Base-by-base conservation (phyloP, 64 coral and sea anemone genomes). In the Montipora capricornis region DNA sequence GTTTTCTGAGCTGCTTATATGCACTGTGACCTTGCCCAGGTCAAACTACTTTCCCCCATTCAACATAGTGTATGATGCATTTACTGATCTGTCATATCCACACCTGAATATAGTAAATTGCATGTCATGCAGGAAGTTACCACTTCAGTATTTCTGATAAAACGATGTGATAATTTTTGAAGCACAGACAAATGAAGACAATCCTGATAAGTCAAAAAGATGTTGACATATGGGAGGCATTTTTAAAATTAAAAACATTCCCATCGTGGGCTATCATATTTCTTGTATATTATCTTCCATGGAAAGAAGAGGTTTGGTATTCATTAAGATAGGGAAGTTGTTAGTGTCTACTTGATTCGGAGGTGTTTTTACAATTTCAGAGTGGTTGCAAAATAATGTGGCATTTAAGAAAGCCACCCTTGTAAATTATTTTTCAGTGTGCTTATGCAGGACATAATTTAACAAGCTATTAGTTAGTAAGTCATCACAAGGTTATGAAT, bases 141-240 rank as follows among this genome's bases (percentile, higher is more conserved):
- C 53, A 57, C 6, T 8, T 0, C 6, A 57, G 0, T 11, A 57
- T 57, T 37, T 57, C 53, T 57, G 53, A 57, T 57, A 57, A 57
- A 57, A 6, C 11, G 11, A 57, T 6, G 8, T 46, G 26, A 57
- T 57, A 57, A 57, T 11, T 76, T 76, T 44, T 76, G 11, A 76
- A 48, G 15, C 6, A 3, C 14, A 49, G 14, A 17, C 46, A 17
- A 49, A 49, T 49, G 1, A 50, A 49, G 47, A 57, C 53, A 57
- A 57, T 71, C 64, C n/a, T 70, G 62, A 49, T 70, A 71, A 86
- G 60, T 69, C 5, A 51, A 47, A 84, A 67, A 64, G 13, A 86
- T 73, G 16, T 71, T 71, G 62, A 70, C 11, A 86, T 50, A 86
- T 86, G 24, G 37, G 64, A 51, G 82, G 82, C 62, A 86, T 86